These are phyloP conservation scores for Sinocyclocheilus anophthalmus DNA, from an alignment of 2,113 vertebrate genomes.

Conservation along the genomic window DNA sequence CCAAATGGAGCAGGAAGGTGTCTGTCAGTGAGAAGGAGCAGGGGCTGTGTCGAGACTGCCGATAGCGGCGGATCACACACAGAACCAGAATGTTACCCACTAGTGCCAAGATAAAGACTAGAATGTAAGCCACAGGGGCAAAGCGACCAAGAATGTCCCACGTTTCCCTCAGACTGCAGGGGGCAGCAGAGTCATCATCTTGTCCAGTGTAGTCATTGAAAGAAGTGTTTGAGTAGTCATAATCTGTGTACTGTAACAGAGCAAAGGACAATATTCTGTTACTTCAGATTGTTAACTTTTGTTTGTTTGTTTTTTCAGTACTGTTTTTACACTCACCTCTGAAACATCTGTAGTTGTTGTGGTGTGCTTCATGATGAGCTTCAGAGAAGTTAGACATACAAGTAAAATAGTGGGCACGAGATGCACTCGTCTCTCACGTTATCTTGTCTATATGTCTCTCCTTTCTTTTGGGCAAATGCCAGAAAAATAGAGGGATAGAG, in stretches of 20 bases:
- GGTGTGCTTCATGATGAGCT: background rate
- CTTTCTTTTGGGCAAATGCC: background rate
- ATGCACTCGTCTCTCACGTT: conserved; percentile 6
- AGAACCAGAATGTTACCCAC: conserved; percentile 84
- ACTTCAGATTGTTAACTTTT: no score
- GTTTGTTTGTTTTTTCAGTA: background rate
- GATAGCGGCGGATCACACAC: conserved; percentile 76
- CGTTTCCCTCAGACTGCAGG: conserved; percentile 61
- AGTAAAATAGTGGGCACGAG: background rate
- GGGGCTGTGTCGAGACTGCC: conserved; percentile 63
- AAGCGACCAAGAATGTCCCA: conserved; percentile 66
- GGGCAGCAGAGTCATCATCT: background rate
- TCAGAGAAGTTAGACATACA: background rate
- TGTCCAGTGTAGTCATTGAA: no score
- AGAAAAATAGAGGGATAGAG: background rate
- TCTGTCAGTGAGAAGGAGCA: conserved; percentile 81
- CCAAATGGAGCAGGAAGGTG: conserved; percentile 86
- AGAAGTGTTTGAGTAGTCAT: background rate
- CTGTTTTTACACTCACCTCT: background rate
- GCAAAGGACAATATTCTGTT: background rate
- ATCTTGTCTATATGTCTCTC: conserved; percentile 1
- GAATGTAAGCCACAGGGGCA: conserved; percentile 65
- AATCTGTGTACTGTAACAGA: background rate
- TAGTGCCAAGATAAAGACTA: conserved; percentile 75
- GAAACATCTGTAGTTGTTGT: background rate